A percentile compares a stretch with the other conserved stretches of the same genome.
Evolutionary conservation across 2,888 invertebrate genomes (phyloP).

Genomic region (Cephus runcator): DNA sequence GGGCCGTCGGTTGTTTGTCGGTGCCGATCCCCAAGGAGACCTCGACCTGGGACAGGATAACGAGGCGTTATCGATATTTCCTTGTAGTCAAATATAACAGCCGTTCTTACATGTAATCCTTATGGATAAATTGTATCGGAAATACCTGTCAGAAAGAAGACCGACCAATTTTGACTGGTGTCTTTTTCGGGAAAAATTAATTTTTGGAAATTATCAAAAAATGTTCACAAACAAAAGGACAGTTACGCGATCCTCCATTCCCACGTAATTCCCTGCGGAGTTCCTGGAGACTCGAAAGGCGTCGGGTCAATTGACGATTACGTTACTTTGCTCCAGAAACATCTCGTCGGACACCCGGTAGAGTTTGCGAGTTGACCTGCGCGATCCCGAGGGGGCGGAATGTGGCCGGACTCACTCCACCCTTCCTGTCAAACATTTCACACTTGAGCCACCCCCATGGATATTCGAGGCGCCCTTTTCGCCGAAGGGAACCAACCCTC

Average conservation of each 20-base stretch:
- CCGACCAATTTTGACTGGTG: not conserved
- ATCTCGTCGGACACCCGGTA: conserved; percentile 2
- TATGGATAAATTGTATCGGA: not conserved
- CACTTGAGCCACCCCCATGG: conserved; percentile 25
- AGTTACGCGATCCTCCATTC: not conserved
- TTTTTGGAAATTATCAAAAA: not conserved
- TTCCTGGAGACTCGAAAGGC: conserved; percentile 36
- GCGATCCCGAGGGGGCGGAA: conserved; percentile 29
- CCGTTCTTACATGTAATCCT: not conserved
- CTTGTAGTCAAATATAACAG: not conserved
- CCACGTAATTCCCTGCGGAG: conserved; percentile 29
- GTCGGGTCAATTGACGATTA: conserved; percentile 42
- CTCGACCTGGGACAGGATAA: conserved; percentile 12
- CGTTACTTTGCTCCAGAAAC: conserved; percentile 8
- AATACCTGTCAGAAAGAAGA: not conserved
- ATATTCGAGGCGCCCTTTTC: conserved; percentile 13
- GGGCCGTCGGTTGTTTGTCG: conserved; percentile 22
- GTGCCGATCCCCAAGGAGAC: conserved; percentile 22
- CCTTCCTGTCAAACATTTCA: conserved; percentile 50
- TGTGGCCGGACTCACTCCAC: conserved; percentile 38
- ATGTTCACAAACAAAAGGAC: not conserved
- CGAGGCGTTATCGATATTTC: not conserved
- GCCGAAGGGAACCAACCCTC: conserved; percentile 21
- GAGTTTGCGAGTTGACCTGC: conserved; percentile 20
- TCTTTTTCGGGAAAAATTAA: not conserved